Evolutionary conservation across 1,140 invertebrate genomes (phyloP), one percentile per base, ranked within the genome.

Genomic region (Eumaeus atala): DNA sequence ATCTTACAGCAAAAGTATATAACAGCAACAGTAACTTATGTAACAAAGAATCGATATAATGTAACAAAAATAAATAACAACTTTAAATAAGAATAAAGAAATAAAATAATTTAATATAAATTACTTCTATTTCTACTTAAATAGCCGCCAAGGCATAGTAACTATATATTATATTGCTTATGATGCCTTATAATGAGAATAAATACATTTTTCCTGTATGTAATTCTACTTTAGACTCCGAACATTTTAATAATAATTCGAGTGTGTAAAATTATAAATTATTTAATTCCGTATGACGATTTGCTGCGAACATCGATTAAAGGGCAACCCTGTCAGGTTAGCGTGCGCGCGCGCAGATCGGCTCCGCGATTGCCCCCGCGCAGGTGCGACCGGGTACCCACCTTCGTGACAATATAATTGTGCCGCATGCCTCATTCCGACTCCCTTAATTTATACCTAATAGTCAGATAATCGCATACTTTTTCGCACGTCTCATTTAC

Each of bases 331-430:
- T 67, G 54, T 51, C 51, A 34, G 62, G 56, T 14, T 72, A 62
- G 77, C 72, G 73, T 80, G 74, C 70, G 72, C 73, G 67, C 60
- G 66, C 58, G 56, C 60, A 64, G 78, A 82, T 78, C 63, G 68
- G 56, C 53, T 48, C 10, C 35, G 35, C 57, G 81, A 84, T 84
- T 76, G 75, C 69, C 60, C 57, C 56, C 54, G 66, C 65, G 71
- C 74, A 73, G 74, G 69, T 74, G 72, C 72, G 67, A 74, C 68
- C 65, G 56, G 66, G 59, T 62, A 61, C 59, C 21, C 62, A 71
- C 70, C 70, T 74, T 83, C 79, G 76, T 83, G 82, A 85, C 82
- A 85, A 83, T 81, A 83, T 85, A 85, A 85, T 85, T 85, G 82
- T 77, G 67, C 71, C 69, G 75, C 78, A 78, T 76, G 68, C 73